Evolutionary conservation across 2,888 invertebrate genomes (phyloP).

Genomic region (Pemphredon lugubris): DNA sequence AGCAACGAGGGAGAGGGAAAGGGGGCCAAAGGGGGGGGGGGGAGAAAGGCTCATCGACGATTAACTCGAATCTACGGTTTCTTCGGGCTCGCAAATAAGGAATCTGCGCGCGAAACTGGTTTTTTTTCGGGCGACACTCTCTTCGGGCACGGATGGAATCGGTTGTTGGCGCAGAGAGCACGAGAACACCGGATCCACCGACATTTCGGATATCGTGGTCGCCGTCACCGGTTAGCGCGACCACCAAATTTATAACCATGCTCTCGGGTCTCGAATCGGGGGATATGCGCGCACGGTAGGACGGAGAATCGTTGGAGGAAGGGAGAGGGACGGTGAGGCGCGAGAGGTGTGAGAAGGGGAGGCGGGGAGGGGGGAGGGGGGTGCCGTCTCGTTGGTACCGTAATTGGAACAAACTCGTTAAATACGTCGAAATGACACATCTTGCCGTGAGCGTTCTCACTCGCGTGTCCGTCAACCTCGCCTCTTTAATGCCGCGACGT

Average conservation of each 20-base stretch:
- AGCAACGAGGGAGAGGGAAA: background rate
- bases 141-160: slow-evolving; percentile 46
- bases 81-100: slow-evolving; percentile 74
- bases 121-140: slow-evolving; percentile 64
- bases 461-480: too few relatives aligned
- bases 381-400: slow-evolving; percentile 11
- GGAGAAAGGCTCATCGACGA: slow-evolving; percentile 66
- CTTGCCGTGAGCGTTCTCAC: background rate
- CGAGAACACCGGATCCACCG: slow-evolving; percentile 69
- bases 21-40: slow-evolving; percentile 2
- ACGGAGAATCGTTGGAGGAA: slow-evolving; percentile 1
- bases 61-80: slow-evolving; percentile 76
- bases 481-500: background rate
- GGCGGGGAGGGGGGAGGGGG: background rate
- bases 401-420: slow-evolving; percentile 51
- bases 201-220: slow-evolving; percentile 69
- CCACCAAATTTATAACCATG: slow-evolving; percentile 63
- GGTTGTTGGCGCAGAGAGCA: slow-evolving; percentile 51
- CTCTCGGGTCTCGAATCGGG: slow-evolving; percentile 38
- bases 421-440: slow-evolving; percentile 23
- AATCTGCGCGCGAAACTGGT: slow-evolving; percentile 70
- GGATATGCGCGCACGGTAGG: slow-evolving; percentile 39
- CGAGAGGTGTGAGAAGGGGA: background rate
- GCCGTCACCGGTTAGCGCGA: slow-evolving; percentile 67
- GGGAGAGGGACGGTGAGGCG: slow-evolving; percentile 3